Evolutionary conservation across 2,888 invertebrate species (phyloP).

Genomic region (Eueremaeus valkanovi): DNA sequence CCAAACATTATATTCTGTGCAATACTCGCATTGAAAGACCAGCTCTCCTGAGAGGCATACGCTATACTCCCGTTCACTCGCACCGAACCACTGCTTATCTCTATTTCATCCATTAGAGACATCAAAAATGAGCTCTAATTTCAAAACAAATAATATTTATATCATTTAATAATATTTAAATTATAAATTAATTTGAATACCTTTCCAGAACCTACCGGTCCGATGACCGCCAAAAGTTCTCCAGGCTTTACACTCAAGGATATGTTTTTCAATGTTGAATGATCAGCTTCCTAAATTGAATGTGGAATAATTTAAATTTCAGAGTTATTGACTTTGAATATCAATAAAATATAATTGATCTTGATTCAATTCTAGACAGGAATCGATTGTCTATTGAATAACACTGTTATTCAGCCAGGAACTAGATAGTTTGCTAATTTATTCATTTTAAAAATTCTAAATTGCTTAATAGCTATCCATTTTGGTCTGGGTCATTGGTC

Average conservation of each 20-base stretch:
- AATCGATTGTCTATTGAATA: no score
- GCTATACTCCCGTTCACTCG: constrained; percentile 35
- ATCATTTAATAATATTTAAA: background rate
- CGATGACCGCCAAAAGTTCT: constrained; percentile 69
- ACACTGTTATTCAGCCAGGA: no score
- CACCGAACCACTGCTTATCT: background rate
- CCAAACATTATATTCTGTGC: constrained; percentile 55
- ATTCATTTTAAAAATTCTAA: no score
- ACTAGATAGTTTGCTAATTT: no score
- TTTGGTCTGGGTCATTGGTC: no score
- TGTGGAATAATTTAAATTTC: no score
- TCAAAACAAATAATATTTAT: background rate
- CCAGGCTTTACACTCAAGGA: constrained; percentile 52
- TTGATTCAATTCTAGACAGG: no score
- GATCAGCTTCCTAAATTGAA: constrained; percentile 43
- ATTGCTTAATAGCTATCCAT: no score
- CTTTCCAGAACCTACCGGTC: constrained; percentile 77
- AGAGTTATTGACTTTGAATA: no score
- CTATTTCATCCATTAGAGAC: constrained; percentile 39
- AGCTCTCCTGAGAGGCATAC: constrained; percentile 43
- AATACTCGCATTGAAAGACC: constrained; percentile 51
- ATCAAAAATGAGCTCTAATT: constrained; percentile 46
- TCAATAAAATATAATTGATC: no score
- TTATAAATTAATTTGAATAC: background rate
- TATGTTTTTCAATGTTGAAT: constrained; percentile 52